Evolutionary conservation across 2,113 vertebrate species (phyloP).

Genomic region (Budorcas taxicolor): DNA sequence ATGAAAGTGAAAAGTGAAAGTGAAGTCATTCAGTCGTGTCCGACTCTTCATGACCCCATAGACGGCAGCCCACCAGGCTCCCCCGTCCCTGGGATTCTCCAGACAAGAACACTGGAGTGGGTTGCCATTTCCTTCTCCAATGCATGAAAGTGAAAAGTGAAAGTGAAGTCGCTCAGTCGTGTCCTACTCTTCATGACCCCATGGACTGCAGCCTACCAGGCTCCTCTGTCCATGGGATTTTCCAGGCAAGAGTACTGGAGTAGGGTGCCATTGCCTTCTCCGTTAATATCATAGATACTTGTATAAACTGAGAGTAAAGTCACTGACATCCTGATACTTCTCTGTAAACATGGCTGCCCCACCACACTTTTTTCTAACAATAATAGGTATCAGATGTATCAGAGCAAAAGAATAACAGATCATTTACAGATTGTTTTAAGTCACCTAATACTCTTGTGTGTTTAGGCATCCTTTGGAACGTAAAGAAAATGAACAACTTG

Average conservation of each 20-base stretch:
- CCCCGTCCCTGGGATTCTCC: too few species aligned
- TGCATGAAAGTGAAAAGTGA: too few species aligned
- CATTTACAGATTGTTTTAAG: not conserved
- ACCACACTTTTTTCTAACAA: not conserved
- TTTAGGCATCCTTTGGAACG: not conserved
- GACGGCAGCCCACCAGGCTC: too few species aligned
- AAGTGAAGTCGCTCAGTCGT: fast-evolving
- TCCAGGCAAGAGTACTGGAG: too few species aligned
- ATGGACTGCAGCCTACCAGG: too few species aligned
- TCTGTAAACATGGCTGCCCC: not conserved
- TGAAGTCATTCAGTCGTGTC: too few species aligned
- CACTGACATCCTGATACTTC: not conserved
- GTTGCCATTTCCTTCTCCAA: too few species aligned
- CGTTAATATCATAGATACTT: not conserved
- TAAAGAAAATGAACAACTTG: not conserved
- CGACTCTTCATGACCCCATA: fast-evolving
- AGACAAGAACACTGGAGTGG: too few species aligned
- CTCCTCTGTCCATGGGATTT: too few species aligned
- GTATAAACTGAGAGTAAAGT: not conserved
- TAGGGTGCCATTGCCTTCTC: too few species aligned
- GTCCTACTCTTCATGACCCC: fast-evolving
- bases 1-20: too few species aligned
- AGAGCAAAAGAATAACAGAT: not conserved
- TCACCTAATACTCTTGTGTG: not conserved
- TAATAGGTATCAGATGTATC: not conserved